These are phyloP conservation scores for Gryllus longicercus DNA, from an alignment of 2,888 invertebrate genomes.

Conservation along the genomic window DNA sequence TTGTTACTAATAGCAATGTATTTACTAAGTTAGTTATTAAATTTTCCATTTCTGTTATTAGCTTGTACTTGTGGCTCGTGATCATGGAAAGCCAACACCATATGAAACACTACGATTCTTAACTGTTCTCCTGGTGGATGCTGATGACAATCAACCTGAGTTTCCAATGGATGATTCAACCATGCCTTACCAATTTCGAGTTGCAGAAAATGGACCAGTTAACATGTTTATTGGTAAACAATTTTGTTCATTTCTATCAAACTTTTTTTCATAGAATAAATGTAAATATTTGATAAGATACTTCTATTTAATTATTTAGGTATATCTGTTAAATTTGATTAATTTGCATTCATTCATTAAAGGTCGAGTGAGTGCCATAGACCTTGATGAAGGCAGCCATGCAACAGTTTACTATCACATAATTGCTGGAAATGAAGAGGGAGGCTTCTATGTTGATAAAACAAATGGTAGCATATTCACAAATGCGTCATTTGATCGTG, in stretches of 20 bases:
- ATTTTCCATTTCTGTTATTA: constrained; percentile 43
- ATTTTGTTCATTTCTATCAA: background rate
- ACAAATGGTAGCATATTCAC: constrained; percentile 76
- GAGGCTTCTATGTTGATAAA: constrained; percentile 74
- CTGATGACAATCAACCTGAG: constrained; percentile 76
- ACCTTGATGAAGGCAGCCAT: constrained; percentile 75
- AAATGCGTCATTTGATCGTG: constrained; percentile 77
- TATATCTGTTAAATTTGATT: constrained; percentile 25
- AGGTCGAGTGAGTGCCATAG: constrained; percentile 69
- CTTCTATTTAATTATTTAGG: background rate
- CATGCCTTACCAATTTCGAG: constrained; percentile 63
- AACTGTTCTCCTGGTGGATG: constrained; percentile 71
- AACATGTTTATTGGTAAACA: constrained; percentile 61
- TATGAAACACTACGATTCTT: constrained; percentile 74
- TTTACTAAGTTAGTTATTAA: background rate
- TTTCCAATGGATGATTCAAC: constrained; percentile 58
- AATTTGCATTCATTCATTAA: constrained; percentile 33
- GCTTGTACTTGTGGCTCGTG: constrained; percentile 76
- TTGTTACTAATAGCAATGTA: too few species aligned
- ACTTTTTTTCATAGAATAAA: too few species aligned
- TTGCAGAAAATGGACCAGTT: constrained; percentile 66
- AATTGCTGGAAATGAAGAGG: constrained; percentile 69
- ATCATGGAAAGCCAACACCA: constrained; percentile 76
- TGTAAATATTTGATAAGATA: constrained; percentile 24
- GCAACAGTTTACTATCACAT: constrained; percentile 82